Conservation (phyloP, 2,113 vertebrate species). For the Herpetotheres cachinnans region DNA sequence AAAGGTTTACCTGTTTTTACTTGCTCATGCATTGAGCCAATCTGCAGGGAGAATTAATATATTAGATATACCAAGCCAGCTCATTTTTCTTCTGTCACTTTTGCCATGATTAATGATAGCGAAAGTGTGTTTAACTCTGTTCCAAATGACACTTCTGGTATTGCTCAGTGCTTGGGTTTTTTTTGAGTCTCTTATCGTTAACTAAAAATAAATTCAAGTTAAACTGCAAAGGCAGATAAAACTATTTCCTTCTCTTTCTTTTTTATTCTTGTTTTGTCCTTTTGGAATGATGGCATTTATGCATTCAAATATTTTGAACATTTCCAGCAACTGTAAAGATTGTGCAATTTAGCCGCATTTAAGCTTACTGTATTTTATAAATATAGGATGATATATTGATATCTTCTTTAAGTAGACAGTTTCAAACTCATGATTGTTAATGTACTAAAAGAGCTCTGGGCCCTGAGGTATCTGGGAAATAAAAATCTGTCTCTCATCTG, state of each 20-base stretch:
- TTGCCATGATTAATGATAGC: conserved; percentile 63
- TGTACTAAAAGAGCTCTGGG: not conserved
- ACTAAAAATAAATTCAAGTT: conserved; percentile 44
- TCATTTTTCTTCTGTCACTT: conserved; percentile 72
- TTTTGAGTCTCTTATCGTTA: conserved; percentile 40
- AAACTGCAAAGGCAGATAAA: conserved; percentile 25
- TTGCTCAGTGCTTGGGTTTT: conserved; percentile 40
- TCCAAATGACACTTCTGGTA: conserved; percentile 42
- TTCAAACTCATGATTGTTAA: conserved; percentile 1
- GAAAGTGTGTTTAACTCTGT: conserved; percentile 54
- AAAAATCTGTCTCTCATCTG: not conserved
- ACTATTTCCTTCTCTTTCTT: not conserved
- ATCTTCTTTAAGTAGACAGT: not conserved
- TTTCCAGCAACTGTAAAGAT: not conserved
- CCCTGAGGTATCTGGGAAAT: not conserved
- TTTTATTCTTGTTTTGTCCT: not conserved
- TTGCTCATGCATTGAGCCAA: conserved; percentile 38
- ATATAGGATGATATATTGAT: not conserved
- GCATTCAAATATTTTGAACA: not conserved
- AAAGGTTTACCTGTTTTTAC: conserved; percentile 21
- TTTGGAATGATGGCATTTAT: not conserved
- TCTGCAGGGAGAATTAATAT: conserved; percentile 64
- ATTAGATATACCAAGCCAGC: conserved; percentile 52
- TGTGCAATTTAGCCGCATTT: not conserved
- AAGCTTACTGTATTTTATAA: not conserved